Base-by-base conservation (phyloP, 2,797 vertebrate genomes). In the Rhynchotus rufescens region DNA sequence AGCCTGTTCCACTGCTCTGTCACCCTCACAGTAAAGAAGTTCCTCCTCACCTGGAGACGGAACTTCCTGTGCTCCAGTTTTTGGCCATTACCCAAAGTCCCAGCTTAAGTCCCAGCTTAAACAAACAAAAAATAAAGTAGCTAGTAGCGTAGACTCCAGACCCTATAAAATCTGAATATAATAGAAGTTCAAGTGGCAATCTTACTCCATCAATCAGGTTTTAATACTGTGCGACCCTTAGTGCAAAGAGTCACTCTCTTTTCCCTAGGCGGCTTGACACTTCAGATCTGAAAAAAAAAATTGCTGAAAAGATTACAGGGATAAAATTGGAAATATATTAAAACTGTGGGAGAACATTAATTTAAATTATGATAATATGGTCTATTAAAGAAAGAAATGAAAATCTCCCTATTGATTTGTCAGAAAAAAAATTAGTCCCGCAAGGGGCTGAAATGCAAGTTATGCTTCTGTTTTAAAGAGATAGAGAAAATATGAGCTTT, bases 291-390 rank as follows among this genome's bases (percentile, higher is more conserved):
- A 89, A 91, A 52, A 90, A 91, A 96, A 96, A 96, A 95, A 54
- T 59, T 95, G 73, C 79, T 88, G 61, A 80, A 95, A 96, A 96
- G 94, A 97, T 96, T 94, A 96, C 60, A 79, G 72, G 65, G 72
- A 94, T 95, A 92, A 96, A 97, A 95, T 78, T 79, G 80, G 85
- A 96, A 84, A 88, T 86, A 86, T 74, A 80, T 95, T 87, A 97
- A 96, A 97, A 94, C 72, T 69, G 81, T 89, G 84, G 68, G 75
- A 92, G 92, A 96, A 87, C 34, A 86, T 92, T 89, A 88, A 95
- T 95, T 97, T 97, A 94, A 97, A 96, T 97, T 97, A 97, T 96
- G 93, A 95, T 97, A 97, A 97, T 97, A 95, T 94, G 95, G 97
- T 95, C 95, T 96, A 97, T 95, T 96, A 96, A 95, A 96, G 75